Evolutionary conservation across 2,797 vertebrate genomes (phyloP).

Genomic region (Streptopelia turtur): DNA sequence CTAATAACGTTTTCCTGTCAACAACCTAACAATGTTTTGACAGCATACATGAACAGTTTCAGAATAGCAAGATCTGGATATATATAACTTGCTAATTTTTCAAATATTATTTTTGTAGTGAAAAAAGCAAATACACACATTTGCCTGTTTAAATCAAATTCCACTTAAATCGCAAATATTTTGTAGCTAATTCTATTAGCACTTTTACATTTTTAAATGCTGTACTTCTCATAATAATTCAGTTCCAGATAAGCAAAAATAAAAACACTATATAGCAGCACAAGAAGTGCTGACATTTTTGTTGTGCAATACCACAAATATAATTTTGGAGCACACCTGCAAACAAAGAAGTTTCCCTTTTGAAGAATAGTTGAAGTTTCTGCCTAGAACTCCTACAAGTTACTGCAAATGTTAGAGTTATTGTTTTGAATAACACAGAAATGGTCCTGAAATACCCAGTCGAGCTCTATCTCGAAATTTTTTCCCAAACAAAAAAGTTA

Average conservation of each 20-base stretch:
- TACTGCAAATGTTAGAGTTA: neutral
- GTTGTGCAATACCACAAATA: neutral
- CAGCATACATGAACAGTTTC: neutral
- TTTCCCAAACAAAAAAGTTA: neutral
- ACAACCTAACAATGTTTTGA: neutral
- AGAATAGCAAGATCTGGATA: neutral
- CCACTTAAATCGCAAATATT: neutral
- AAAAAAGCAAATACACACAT: accelerated
- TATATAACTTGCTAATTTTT: neutral
- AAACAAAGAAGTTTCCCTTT: neutral
- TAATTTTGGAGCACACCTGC: neutral
- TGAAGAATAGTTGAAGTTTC: neutral
- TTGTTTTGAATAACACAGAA: neutral
- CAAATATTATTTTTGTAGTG: neutral
- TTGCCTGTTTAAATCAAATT: neutral
- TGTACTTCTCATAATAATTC: neutral
- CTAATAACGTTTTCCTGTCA: neutral
- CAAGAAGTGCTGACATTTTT: neutral
- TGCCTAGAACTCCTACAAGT: neutral
- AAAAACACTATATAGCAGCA: neutral
- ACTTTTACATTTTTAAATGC: neutral
- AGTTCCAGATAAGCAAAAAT: neutral
- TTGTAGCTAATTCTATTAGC: neutral
- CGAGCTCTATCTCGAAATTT: neutral
- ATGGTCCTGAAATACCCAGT: neutral